phyloP scores from a whole-genome alignment of 2,797 vertebrate species.

The Coccyzus lansbergi region DNA sequence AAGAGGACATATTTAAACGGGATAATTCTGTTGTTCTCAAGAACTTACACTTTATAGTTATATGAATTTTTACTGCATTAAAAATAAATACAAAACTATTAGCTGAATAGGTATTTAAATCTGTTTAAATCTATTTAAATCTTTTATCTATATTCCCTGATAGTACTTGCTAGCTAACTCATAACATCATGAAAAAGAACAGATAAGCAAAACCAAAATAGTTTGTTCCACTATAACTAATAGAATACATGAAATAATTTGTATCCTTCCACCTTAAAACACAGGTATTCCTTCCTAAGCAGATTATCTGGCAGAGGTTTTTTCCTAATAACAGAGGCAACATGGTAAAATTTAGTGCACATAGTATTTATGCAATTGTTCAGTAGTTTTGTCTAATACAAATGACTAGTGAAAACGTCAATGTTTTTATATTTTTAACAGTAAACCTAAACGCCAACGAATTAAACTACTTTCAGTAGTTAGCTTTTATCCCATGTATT shows the following conservation, averaged over 20 bases:
- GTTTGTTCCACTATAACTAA: background rate
- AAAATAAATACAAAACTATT: background rate
- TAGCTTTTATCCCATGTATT: background rate
- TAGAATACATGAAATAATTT: background rate
- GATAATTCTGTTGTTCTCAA: background rate
- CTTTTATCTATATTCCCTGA: background rate
- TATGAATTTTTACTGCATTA: background rate
- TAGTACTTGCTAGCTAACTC: background rate
- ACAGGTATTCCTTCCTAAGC: background rate
- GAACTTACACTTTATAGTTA: rapidly evolving
- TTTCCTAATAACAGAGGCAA: background rate
- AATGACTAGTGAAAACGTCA: background rate
- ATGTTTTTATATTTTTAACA: background rate
- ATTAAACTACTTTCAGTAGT: background rate
- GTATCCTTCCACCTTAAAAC: background rate
- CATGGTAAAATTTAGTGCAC: background rate
- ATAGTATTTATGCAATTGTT: background rate
- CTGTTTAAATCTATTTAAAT: too few species aligned
- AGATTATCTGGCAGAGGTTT: background rate
- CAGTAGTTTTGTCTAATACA: background rate
- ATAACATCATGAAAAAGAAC: background rate
- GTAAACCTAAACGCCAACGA: background rate
- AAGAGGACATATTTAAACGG: background rate
- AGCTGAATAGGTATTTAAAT: background rate
- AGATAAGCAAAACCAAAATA: background rate